Percentiles rank a stretch among this genome's conserved stretches.
Conservation (phyloP, 2,113 vertebrate species). For the Anhinga rufa region DNA sequence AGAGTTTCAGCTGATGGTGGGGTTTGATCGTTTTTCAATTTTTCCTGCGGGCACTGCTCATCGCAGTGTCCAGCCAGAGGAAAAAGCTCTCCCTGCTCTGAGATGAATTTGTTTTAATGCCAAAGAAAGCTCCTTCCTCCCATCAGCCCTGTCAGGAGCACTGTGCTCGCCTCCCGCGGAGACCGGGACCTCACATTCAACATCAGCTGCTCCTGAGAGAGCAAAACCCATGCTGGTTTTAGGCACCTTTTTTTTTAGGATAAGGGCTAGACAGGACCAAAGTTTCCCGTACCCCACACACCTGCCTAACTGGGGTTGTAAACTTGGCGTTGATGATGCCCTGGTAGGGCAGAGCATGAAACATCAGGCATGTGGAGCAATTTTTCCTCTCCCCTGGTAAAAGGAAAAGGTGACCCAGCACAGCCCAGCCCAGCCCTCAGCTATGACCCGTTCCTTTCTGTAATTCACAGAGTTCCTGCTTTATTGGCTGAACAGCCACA, state of each 20-base stretch:
- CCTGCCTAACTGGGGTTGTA: background rate
- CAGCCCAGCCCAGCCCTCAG: fast-evolving
- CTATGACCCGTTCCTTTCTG: background rate
- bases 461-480: background rate
- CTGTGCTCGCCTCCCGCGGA: fast-evolving
- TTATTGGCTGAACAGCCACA: background rate
- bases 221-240: background rate
- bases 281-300: background rate
- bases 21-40: background rate
- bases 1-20: background rate
- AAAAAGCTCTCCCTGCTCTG: background rate
- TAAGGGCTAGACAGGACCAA: background rate
- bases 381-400: background rate
- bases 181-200: background rate
- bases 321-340: background rate
- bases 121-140: background rate
- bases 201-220: background rate
- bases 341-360: background rate
- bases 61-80: background rate
- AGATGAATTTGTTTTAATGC: background rate
- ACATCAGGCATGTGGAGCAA: background rate
- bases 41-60: background rate
- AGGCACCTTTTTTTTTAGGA: background rate
- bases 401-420: background rate
- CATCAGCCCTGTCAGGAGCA: fast-evolving